Conservation (phyloP, 2,113 vertebrate genomes). For the Himantopus leucocephalus region DNA sequence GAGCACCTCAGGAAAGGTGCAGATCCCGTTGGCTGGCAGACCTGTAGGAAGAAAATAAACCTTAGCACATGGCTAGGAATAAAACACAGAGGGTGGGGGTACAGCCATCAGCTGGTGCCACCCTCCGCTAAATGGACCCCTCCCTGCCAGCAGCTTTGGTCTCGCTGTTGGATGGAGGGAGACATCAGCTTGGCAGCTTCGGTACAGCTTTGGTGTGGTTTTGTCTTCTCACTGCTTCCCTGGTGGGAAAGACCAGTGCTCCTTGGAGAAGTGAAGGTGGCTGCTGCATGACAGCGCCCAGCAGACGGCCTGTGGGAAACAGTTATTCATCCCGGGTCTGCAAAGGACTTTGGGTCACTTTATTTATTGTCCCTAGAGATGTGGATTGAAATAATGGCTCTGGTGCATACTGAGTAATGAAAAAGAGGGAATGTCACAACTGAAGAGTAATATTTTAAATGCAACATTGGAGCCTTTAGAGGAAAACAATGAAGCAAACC, state of each 20-base stretch:
- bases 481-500: not conserved
- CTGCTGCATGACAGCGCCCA: not conserved
- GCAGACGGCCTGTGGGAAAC: accelerated
- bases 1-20: not conserved
- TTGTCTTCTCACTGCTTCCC: not conserved
- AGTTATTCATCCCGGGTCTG: not conserved
- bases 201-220: not conserved
- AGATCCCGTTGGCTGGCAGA: not conserved
- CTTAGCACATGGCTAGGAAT: not conserved
- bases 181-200: not conserved
- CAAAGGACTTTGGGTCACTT: not conserved
- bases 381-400: not conserved
- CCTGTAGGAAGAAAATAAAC: not conserved
- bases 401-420: not conserved
- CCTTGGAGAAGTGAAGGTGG: not conserved
- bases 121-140: not conserved
- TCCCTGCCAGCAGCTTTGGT: accelerated
- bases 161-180: not conserved
- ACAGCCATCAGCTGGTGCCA: not conserved
- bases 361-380: not conserved
- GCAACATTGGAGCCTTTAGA: not conserved
- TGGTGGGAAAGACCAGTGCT: not conserved
- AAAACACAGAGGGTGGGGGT: not conserved
- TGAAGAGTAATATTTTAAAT: not conserved
- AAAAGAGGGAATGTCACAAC: not conserved